Base-by-base conservation (phyloP, 2,888 invertebrate species). In the Deilephila elpenor region DNA sequence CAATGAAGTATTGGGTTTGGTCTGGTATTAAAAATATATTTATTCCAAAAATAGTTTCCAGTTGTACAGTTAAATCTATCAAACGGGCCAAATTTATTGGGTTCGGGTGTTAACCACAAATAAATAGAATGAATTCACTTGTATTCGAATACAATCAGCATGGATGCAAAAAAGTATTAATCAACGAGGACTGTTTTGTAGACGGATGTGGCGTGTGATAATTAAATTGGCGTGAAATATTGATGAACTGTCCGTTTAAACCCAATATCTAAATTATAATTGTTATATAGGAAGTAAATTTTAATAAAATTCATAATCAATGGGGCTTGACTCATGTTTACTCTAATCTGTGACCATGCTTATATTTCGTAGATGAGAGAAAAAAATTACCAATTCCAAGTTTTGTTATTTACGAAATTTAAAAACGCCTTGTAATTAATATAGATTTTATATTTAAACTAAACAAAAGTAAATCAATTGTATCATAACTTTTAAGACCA, bases 61-160 rank as follows among this genome's bases (percentile, higher is more conserved):
- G 4, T 29, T 25, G 14, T 60, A 29, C 25, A 17, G 29, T 29
- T 29, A 29, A 29, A 29, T 29, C 60, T 17, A 60, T 60, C 29
- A 29, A 11, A 60, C 11, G 0, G 29, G 3, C 60, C 5, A 60
- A 60, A 25, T 60, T 25, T 60, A 60, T 60, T 14, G 5, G 29
- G 17, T 60, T 14, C 25, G 25, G 8, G 60, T 60, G 53, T 60
- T 29, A 60, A 60, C 60, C 60, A 60, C 34, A n/a, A 34, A 34
- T n/a, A 37, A 64, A 37, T 64, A 64, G 19, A 64, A 64, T 44
- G 64, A 64, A 64, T 64, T 44, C 44, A 44, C 20, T 64, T 64
- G 14, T 44, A 64, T 44, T n/a, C 64, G 20, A 64, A 64, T 20
- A 64, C 20, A 44, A 64, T 44, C 64, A 44, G n/a, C 44, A 44